These are phyloP conservation scores for Apaloderma vittatum DNA, from an alignment of 2,113 vertebrate genomes.

Conservation along the genomic window DNA sequence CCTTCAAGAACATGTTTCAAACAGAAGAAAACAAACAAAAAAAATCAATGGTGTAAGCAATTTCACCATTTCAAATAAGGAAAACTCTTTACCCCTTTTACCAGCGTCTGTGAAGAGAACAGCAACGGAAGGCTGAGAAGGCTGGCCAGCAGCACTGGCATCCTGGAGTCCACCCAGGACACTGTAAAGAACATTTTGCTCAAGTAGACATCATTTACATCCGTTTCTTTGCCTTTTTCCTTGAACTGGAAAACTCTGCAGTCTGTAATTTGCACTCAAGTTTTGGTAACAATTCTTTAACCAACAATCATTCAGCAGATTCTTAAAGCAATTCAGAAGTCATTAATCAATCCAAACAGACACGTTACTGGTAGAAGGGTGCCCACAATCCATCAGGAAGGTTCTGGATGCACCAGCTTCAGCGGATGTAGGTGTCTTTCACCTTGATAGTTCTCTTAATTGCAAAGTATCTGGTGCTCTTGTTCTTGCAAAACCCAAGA, in stretches of 20 bases:
- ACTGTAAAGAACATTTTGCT: not conserved
- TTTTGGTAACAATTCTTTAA: not conserved
- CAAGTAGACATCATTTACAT: not conserved
- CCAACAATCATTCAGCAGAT: not conserved
- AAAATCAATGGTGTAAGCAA: not conserved
- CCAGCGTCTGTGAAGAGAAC: not conserved
- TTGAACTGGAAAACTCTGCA: not conserved
- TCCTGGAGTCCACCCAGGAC: not conserved
- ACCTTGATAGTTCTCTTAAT: not conserved
- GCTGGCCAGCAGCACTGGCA: not conserved
- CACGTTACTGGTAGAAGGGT: not conserved
- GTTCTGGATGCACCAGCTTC: not conserved
- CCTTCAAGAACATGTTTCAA: not conserved
- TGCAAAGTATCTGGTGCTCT: not conserved
- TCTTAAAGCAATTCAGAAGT: not conserved
- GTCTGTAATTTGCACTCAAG: not conserved
- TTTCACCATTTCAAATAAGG: not conserved
- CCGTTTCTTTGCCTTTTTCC: not conserved
- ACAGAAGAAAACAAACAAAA: accelerated
- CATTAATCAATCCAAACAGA: not conserved
- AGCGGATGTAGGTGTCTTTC: not conserved
- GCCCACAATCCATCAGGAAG: not conserved
- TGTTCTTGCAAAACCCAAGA: not conserved
- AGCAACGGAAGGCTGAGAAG: conserved; percentile 3
- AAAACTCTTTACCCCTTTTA: not conserved